A percentile compares a stretch with the other conserved stretches of the same genome.
These are phyloP conservation scores for roundworm (Caenorhabditis elegans) DNA, from an alignment of 1,140 invertebrate genomes.

Conservation along the genomic window WBcel235 BX284602.5:4221001-4221500, in stretches of 20 bases:
- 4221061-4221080: not conserved
- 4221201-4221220: not conserved
- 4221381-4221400: slow-evolving; percentile 58
- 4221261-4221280: not conserved
- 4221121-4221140: not conserved
- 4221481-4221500: not conserved
- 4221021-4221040: not conserved
- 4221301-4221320: not conserved
- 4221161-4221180: not conserved
- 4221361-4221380: slow-evolving; percentile 47
- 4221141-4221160: not conserved
- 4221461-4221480: not conserved
- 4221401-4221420: slow-evolving; percentile 74
- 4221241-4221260: not conserved
- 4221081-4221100: not conserved
- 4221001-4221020: not conserved
- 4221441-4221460: not conserved
- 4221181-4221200: not conserved
- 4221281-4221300: not conserved
- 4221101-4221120: not conserved
- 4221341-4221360: slow-evolving; percentile 26
- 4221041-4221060: not conserved
- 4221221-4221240: not conserved
- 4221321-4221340: slow-evolving; percentile 14
- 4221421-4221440: slow-evolving; percentile 72